Percentiles rank a stretch among this genome's conserved stretches.
phyloP scores from a whole-genome alignment of 1,140 invertebrate species.

The Ladona fulva region DNA sequence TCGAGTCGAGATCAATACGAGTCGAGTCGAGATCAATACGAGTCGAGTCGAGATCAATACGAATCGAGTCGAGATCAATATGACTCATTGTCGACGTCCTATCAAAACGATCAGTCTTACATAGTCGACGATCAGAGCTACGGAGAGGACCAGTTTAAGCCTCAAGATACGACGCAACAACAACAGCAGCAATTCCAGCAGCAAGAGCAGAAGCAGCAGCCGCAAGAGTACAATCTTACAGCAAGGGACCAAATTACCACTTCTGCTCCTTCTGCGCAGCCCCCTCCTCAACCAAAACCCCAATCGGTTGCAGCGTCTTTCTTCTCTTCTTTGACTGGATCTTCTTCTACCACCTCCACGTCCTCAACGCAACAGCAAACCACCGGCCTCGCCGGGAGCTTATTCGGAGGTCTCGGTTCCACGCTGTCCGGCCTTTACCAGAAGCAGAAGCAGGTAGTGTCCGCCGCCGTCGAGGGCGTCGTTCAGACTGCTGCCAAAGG shows the following conservation, averaged over 20 bases:
- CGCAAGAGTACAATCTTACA: constrained; percentile 1
- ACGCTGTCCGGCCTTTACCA: background rate
- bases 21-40: no score
- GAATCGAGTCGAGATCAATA: constrained; percentile 16
- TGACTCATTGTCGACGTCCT: constrained; percentile 24
- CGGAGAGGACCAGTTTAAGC: constrained; percentile 21
- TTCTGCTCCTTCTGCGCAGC: constrained; percentile 11
- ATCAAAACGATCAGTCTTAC: constrained; percentile 33
- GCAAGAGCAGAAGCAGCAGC: constrained; percentile 15
- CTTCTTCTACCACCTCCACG: background rate
- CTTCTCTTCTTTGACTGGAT: background rate
- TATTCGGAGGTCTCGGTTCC: background rate
- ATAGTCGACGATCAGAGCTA: constrained; percentile 22
- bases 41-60: no score
- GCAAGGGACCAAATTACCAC: background rate
- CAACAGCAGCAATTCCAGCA: constrained; percentile 32
- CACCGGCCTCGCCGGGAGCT: background rate
- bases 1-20: no score
- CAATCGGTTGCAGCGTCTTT: background rate
- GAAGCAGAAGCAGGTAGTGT: background rate
- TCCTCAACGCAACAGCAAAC: background rate
- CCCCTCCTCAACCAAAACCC: constrained; percentile 12
- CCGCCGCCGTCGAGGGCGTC: constrained; percentile 25
- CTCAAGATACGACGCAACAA: constrained; percentile 34
- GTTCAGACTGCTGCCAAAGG: constrained; percentile 29